Conservation (phyloP, 1,140 invertebrate genomes). For the Pantala flavescens region DNA sequence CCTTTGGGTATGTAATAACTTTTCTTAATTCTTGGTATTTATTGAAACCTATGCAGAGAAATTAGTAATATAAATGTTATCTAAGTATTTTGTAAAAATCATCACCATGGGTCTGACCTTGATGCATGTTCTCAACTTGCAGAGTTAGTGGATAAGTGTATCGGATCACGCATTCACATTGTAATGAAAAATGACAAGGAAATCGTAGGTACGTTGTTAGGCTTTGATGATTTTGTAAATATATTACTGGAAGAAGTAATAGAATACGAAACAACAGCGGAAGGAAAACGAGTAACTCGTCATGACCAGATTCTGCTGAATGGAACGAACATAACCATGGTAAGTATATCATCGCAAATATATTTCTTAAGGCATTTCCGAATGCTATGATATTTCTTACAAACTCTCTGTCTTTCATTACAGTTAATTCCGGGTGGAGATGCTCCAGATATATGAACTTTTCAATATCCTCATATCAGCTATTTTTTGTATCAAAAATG, state of each 20-base stretch:
- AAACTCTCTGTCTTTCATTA: slow-evolving; percentile 16
- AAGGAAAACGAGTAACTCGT: slow-evolving; percentile 92
- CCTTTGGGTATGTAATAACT: slow-evolving; percentile 46
- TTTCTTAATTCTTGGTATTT: slow-evolving; percentile 17
- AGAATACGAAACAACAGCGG: slow-evolving; percentile 91
- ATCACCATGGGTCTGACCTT: neutral
- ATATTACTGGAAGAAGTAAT: slow-evolving; percentile 90
- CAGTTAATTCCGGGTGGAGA: slow-evolving; percentile 41
- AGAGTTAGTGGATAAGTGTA: slow-evolving; percentile 99
- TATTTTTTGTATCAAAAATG: slow-evolving; percentile 11
- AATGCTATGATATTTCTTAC: neutral
- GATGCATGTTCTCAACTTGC: slow-evolving; percentile 26
- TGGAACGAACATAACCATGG: slow-evolving; percentile 99
- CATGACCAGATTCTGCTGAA: slow-evolving; percentile 96
- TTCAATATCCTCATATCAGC: neutral
- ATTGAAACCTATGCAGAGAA: neutral
- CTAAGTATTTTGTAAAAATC: too few species aligned
- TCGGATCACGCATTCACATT: slow-evolving; percentile 97
- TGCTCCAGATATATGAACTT: slow-evolving; percentile 33
- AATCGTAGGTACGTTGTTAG: slow-evolving; percentile 93
- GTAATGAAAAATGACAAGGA: slow-evolving; percentile 99
- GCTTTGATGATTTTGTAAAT: slow-evolving; percentile 99
- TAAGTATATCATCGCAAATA: slow-evolving; percentile 34
- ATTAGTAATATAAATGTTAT: too few species aligned
- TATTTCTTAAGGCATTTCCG: too few species aligned